Evolutionary conservation across 2,888 invertebrate species (phyloP), one percentile per base, ranked within the genome.

Genomic region (Eristalis tenax): DNA sequence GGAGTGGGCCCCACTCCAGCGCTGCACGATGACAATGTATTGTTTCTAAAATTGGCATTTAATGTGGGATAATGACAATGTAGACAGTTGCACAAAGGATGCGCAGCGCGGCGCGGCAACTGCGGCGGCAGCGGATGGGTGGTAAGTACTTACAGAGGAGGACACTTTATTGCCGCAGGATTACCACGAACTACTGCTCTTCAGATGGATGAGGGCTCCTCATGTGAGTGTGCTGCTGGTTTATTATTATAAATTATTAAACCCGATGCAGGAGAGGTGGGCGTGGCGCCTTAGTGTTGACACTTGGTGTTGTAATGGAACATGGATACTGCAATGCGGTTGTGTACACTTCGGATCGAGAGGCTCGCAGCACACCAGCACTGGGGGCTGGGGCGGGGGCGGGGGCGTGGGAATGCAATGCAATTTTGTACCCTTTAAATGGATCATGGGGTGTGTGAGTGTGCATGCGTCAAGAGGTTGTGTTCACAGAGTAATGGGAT

Each of bases 41-140:
- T 80, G 84, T 84, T 84, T 66, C 80, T 75, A 56, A 70, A 74
- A 84, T 84, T 83, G 82, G 74, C 69, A 83, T 78, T 74, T 86
- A 86, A 83, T 86, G 77, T 82, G 50, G 74, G 23, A 78, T 74
- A 78, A 85, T 73, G 77, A 78, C 77, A 82, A 73, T 81, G 65
- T 73, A 50, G 66, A 85, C 68, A 59, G 63, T 64, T 71, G 65
- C 50, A 71, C 71, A 82, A 70, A 76, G 68, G 70, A 80, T 57
- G 64, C 56, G 8, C 18, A 81, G 32, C 32, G 6, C 32, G 32
- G 32, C 32, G 32, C 56, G 23, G n/a, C 71, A 22, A 22, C 23
- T 22, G 43, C 64, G 13, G 22, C 28, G 56, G n/a, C 4, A 5
- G 18, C 10, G 50, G 38, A 13, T 43, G 32, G 28, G 26, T 28